phyloP scores from a whole-genome alignment of 2,797 vertebrate genomes.

The Sternotherus odoratus region DNA sequence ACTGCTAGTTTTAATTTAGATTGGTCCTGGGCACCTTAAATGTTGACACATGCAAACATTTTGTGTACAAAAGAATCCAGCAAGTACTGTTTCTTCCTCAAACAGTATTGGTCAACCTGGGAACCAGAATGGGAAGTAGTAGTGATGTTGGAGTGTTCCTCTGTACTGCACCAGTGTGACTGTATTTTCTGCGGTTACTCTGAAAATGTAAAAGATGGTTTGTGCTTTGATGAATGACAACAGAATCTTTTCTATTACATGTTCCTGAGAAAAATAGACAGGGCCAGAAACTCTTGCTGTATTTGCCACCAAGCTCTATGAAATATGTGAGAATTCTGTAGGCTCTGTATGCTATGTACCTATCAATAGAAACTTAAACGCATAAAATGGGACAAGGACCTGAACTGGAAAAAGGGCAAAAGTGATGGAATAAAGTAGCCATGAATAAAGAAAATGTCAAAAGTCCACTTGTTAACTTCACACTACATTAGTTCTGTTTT shows the following conservation, averaged over 20 bases:
- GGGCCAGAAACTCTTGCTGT: background rate
- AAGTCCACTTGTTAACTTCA: background rate
- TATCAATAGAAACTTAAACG: background rate
- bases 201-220: background rate
- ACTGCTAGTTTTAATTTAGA: background rate
- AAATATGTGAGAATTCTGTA: background rate
- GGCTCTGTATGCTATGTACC: background rate
- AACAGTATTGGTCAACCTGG: background rate
- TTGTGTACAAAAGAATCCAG: background rate
- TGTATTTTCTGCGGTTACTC: background rate
- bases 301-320: slow-evolving; percentile 1
- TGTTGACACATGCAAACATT: slow-evolving; percentile 47
- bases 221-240: background rate
- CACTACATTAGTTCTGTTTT: background rate
- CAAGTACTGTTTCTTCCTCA: background rate
- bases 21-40: background rate
- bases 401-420: background rate
- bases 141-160: background rate
- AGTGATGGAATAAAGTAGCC: slow-evolving; percentile 32
- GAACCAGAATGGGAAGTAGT: background rate
- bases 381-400: background rate
- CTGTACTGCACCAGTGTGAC: accelerated
- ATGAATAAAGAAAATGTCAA: slow-evolving; percentile 63
- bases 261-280: background rate
- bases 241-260: background rate